Conservation (phyloP, 2,113 vertebrate species). For the Corydoras maculifer region DNA sequence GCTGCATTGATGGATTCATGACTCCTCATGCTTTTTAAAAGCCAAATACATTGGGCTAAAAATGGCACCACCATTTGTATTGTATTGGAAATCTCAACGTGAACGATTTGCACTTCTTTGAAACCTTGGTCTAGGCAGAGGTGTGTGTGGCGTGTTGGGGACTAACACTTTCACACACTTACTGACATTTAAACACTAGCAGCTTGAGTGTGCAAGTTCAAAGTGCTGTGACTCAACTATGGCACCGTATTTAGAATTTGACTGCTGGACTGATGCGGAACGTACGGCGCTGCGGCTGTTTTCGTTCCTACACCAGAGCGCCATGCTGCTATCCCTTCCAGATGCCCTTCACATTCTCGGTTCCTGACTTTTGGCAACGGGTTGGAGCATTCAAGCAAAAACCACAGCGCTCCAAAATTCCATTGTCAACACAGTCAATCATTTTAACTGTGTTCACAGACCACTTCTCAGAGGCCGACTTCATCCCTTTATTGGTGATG, state of each 20-base stretch:
- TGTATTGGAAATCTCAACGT: too few relatives aligned
- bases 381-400: background rate
- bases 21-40: too few relatives aligned
- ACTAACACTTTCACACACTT: too few relatives aligned
- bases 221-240: background rate
- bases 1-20: too few relatives aligned
- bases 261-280: too few relatives aligned
- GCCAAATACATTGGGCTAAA: too few relatives aligned
- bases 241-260: background rate
- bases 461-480: conserved; percentile 6
- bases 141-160: too few relatives aligned
- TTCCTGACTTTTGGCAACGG: background rate
- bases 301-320: background rate
- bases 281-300: too few relatives aligned
- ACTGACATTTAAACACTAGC: too few relatives aligned
- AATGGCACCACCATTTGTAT: too few relatives aligned
- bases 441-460: conserved; percentile 23
- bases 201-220: background rate
- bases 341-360: background rate
- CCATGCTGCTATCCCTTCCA: conserved; percentile 8
- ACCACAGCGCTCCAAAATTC: conserved; percentile 3
- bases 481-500: background rate
- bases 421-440: conserved; percentile 23
- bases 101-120: too few relatives aligned
- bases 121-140: too few relatives aligned